phyloP scores from a whole-genome alignment of 2,113 vertebrate species.

The Blennius ocellaris region DNA sequence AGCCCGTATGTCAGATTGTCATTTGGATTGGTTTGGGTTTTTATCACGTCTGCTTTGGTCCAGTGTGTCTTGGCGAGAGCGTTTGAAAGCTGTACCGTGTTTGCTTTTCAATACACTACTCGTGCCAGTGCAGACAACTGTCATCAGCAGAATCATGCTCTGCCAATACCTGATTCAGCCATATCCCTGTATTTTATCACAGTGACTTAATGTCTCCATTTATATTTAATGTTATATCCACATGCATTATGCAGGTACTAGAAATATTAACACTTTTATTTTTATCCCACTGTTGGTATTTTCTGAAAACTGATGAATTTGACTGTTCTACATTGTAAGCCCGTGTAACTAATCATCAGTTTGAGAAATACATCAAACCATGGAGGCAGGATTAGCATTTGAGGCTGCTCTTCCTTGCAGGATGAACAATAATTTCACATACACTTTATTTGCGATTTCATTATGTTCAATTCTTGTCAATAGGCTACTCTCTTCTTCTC shows the following conservation, averaged over 20 bases:
- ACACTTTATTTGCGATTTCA: neutral
- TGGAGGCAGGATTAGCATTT: neutral
- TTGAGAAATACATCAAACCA: conserved; percentile 1
- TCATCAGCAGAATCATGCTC: conserved; percentile 27
- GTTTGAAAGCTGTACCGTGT: conserved; percentile 37
- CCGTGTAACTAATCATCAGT: neutral
- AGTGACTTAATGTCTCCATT: neutral
- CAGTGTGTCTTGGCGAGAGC: conserved; percentile 56
- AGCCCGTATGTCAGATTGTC: conserved; percentile 65
- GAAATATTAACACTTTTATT: conserved; percentile 13
- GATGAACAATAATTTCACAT: neutral
- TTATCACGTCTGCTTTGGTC: conserved; percentile 56
- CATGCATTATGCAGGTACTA: conserved; percentile 10
- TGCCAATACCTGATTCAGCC: conserved; percentile 37
- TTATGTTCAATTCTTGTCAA: neutral
- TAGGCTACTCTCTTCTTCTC: neutral
- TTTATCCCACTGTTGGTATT: neutral
- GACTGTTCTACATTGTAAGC: neutral
- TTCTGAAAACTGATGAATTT: neutral
- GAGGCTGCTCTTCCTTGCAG: no score
- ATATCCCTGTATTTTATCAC: conserved; percentile 7
- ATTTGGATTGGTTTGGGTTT: conserved; percentile 56
- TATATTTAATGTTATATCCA: conserved; percentile 28
- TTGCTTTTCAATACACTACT: conserved; percentile 47
- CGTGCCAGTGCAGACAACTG: conserved; percentile 36